Base-by-base conservation (phyloP, 2,888 invertebrate genomes). In the Eupithecia subumbrata region DNA sequence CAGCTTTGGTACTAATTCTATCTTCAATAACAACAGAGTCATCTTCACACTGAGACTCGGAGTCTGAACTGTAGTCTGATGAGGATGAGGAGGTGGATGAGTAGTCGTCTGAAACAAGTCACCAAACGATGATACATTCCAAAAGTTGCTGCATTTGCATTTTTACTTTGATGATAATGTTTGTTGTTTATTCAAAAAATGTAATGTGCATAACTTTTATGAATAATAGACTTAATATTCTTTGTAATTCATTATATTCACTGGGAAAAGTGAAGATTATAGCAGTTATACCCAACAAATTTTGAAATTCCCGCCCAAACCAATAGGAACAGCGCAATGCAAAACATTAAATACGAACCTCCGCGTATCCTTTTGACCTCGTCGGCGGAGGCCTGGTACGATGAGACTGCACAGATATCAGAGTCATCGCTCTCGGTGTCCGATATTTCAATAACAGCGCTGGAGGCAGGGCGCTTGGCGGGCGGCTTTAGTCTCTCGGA, bases 391-490 rank as follows among this genome's bases (percentile, higher is more conserved):
- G 95, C 95, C 83, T 94, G 95, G 85, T 95, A 95, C 0, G 94
- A 92, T 75, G 90, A 93, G 16, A 95, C 94, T 8, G 95, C 95
- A 77, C 95, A 95, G n/a, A 95, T 89, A 73, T 95, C 95, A n/a
- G 95, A 95, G 76, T 95, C 95, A 71, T 95, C 95, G 75, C 92
- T 95, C 18, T 95, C 95, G 1, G 95, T 93, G 79, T 95, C 95
- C 16, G 94, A 94, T 71, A 95, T 95, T 83, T 94, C 94, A 71
- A 95, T 95, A 22, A 95, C 93, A 18, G 92, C 84, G 77, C 80
- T 86, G 16, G 89, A 86, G 63, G 89, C 82, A 74, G 87, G 90
- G 77, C 93, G 92, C 88, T 93, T 93, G 86, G 92, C 90, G 90
- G 93, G 92, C 90, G 93, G 92, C 82, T 90, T 88, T 80, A 81